Evolutionary conservation across 2,797 vertebrate genomes (phyloP).

Genomic region (Eospalax fontanierii): DNA sequence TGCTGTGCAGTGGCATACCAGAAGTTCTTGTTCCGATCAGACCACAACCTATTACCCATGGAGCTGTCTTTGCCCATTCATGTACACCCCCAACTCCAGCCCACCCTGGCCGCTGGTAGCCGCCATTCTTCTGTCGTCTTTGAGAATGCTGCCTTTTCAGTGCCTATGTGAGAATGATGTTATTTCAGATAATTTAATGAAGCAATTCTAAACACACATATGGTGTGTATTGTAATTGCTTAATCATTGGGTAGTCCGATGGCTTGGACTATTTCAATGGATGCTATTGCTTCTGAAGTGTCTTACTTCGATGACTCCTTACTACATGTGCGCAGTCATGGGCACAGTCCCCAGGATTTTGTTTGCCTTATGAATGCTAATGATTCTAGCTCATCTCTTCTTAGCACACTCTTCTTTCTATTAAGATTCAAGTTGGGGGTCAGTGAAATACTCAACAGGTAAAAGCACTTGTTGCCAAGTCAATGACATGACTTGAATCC

Average conservation of each 20-base stretch:
- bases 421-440: neutral
- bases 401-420: neutral
- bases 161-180: no score
- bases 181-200: neutral
- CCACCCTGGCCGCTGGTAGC: no score
- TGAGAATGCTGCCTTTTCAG: no score
- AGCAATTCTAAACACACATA: neutral
- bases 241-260: neutral
- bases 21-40: no score
- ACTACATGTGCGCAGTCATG: neutral
- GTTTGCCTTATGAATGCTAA: neutral
- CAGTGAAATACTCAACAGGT: neutral
- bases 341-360: neutral
- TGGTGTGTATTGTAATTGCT: neutral
- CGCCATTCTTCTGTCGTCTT: no score
- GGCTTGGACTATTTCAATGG: no score
- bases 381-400: neutral
- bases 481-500: neutral
- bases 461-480: neutral
- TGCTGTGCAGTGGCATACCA: neutral
- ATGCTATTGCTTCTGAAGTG: no score
- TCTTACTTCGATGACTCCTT: neutral
- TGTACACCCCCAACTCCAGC: no score
- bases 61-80: no score
- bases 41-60: no score